Base-by-base conservation (phyloP, 2,113 vertebrate genomes). In the Tretioscincus oriximinensis region DNA sequence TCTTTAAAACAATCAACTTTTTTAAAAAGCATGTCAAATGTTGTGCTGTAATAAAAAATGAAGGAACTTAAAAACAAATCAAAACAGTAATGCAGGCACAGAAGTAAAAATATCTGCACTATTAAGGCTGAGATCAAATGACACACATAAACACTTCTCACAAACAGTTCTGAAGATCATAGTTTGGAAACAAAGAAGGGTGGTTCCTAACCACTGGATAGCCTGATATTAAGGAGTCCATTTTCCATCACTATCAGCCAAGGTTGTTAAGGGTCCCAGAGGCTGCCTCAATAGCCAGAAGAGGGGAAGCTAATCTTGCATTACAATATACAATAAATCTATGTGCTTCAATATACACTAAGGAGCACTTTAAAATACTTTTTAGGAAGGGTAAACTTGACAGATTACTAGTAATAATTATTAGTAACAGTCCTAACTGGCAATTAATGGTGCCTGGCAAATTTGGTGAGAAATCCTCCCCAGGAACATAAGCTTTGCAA, bases 31-130 rank as follows among this genome's bases (percentile, higher is more conserved):
- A n/a, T n/a, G n/a, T n/a, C n/a, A n/a, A n/a, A n/a, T n/a, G n/a
- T n/a, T n/a, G n/a, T n/a, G n/a, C n/a, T n/a, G n/a, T n/a, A 35
- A 22, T 54, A 24, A 80, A 80, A 80, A 51, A 80, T 68, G 54
- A 29, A 54, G 28, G 77, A 31, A 45, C 28, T 67, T 45, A 45
- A 18, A 31, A 41, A n/a, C 31, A 71, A 4, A 63, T 72, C 20
- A 61, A 6, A 21, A 63, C 12, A 70, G 47, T 4, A 58, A 58
- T 58, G 16, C 16, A 58, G 12, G 14, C 14, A 58, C 54, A 18
- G 54, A 58, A 58, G 54, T 58, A 58, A 58, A 18, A 58, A 58
- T 18, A 58, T 16, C 14, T 58, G 54, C 54, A 58, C 14, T 4
- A 58, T 58, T 58, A 58, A n/a, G 54, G 54, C 54, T 18, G 16